phyloP scores from a whole-genome alignment of 2,888 invertebrate species.

The Steromphala cineraria region DNA sequence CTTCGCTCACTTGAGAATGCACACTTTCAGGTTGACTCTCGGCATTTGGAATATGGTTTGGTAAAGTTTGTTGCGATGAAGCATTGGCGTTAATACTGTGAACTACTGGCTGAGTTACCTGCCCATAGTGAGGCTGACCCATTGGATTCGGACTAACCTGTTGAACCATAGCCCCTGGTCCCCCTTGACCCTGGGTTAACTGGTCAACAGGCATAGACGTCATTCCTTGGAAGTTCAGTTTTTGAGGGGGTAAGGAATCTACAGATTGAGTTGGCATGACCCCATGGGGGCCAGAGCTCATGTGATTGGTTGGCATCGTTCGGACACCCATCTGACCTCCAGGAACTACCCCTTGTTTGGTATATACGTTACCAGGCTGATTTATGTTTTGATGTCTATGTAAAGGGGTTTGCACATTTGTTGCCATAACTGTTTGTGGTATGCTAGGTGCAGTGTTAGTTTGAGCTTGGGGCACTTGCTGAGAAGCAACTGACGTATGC shows the following conservation, averaged over 20 bases:
- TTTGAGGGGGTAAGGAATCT: not conserved
- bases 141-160: not conserved
- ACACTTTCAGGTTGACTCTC: not conserved
- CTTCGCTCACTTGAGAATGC: not conserved
- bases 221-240: not conserved
- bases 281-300: not conserved
- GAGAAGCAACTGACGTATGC: not conserved
- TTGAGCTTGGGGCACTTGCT: slow-evolving; percentile 8
- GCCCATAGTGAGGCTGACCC: not conserved
- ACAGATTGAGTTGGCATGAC: not conserved
- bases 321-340: not conserved
- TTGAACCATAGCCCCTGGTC: not conserved
- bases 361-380: not conserved
- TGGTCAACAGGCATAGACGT: not conserved
- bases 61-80: not conserved
- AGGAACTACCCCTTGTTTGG: not conserved
- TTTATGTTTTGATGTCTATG: not conserved
- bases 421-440: slow-evolving; percentile 2
- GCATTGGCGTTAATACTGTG: slow-evolving; percentile 3
- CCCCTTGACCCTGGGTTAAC: not conserved
- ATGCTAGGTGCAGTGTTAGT: slow-evolving; percentile 8
- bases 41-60: not conserved
- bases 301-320: not conserved
- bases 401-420: not conserved
- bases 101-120: not conserved